phyloP scores from a whole-genome alignment of 2,797 vertebrate species.

The Coregonus suidteri region DNA sequence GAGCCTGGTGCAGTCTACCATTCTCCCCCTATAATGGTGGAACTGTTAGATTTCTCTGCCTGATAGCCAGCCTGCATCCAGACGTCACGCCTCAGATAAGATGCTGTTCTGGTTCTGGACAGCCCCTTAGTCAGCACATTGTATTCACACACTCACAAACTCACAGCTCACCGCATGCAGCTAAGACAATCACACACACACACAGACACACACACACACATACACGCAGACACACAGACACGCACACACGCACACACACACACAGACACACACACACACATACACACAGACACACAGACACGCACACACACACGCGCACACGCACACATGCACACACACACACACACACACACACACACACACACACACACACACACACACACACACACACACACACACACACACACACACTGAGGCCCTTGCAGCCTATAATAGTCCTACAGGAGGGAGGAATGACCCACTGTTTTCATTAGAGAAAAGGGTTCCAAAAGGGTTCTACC shows the following conservation, averaged over 20 bases:
- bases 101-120: conserved; percentile 65
- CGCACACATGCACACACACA: too few species aligned
- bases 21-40: conserved; percentile 72
- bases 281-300: background rate
- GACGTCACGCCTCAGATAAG: conserved; percentile 77
- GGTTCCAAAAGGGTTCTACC: too few species aligned
- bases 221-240: conserved; percentile 4
- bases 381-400: too few species aligned
- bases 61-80: conserved; percentile 65
- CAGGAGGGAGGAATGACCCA: too few species aligned
- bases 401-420: too few species aligned
- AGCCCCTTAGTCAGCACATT: conserved; percentile 77
- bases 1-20: conserved; percentile 59
- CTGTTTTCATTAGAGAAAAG: too few species aligned
- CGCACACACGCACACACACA: background rate
- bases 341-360: too few species aligned
- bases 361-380: too few species aligned
- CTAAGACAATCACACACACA: too few species aligned
- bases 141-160: conserved; percentile 55
- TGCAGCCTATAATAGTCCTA: too few species aligned
- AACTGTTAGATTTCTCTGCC: conserved; percentile 79
- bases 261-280: background rate
- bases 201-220: background rate
- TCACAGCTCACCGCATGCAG: conserved; percentile 28
- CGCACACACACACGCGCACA: too few species aligned